A percentile compares a stretch with the other conserved stretches of the same genome.
Evolutionary conservation across 1,140 invertebrate genomes (phyloP).

Genomic region (Lasaia peninsularis): DNA sequence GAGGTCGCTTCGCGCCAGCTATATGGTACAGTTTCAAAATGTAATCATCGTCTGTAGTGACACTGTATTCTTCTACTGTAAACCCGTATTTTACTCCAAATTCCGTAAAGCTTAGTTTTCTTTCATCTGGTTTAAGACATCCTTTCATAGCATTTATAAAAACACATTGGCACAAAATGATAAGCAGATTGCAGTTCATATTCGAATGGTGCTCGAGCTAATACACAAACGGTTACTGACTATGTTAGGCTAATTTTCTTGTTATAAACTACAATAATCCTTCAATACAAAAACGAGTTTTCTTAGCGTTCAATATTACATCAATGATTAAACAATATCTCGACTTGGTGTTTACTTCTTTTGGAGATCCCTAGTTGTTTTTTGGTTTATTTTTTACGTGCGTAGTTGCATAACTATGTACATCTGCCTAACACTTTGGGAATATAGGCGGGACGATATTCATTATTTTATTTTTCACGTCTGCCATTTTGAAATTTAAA

Average conservation of each 20-base stretch:
- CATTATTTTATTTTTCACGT: too few relatives aligned
- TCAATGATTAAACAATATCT: neutral
- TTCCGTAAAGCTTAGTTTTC: neutral
- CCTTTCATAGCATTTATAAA: neutral
- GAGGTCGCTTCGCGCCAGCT: constrained; percentile 46
- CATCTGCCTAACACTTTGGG: too few relatives aligned
- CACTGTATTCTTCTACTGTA: constrained; percentile 68
- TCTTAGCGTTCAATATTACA: neutral
- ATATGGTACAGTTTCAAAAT: constrained; percentile 82
- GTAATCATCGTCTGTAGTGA: constrained; percentile 82
- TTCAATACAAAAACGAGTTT: neutral
- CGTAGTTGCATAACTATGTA: too few relatives aligned
- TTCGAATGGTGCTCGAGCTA: neutral
- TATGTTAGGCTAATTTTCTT: neutral
- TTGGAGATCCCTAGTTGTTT: too few relatives aligned
- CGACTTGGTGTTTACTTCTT: too few relatives aligned
- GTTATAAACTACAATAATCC: neutral
- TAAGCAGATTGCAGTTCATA: neutral
- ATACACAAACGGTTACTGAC: neutral
- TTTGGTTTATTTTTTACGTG: too few relatives aligned
- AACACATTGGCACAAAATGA: neutral
- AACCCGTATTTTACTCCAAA: constrained; percentile 59
- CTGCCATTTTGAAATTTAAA: too few relatives aligned
- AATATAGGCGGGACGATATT: too few relatives aligned
- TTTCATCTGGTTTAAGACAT: neutral